Conservation (phyloP, 2,113 vertebrate genomes). For the Hystrix brachyura region DNA sequence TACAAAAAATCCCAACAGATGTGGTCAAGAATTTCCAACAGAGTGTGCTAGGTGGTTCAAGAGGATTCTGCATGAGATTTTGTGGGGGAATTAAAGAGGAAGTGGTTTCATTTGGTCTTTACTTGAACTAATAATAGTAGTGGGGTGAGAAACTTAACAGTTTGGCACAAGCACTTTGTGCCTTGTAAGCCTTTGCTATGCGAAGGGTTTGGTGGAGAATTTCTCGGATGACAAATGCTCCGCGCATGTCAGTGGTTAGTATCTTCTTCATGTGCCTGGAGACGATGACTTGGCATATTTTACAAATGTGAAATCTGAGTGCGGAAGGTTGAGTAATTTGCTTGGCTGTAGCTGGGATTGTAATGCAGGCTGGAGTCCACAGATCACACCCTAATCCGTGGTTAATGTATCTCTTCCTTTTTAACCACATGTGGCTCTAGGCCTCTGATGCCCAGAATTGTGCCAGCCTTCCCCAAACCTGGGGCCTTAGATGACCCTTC, state of each 20-base stretch:
- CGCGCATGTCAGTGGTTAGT: not conserved
- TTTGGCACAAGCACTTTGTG: not conserved
- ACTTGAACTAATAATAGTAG: not conserved
- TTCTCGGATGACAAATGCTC: not conserved
- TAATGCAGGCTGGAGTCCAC: not conserved
- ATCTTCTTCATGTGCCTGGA: not conserved
- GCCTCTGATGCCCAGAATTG: not conserved
- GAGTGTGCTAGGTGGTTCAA: not conserved
- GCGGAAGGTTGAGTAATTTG: not conserved
- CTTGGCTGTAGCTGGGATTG: not conserved
- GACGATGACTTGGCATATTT: not conserved
- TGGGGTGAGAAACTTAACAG: rapidly evolving
- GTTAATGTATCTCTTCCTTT: not conserved
- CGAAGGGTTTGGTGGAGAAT: not conserved
- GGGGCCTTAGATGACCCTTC: not conserved
- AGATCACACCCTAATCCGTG: not conserved
- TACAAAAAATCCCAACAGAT: not conserved
- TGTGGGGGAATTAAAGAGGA: not conserved
- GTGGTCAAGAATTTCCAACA: conserved; percentile 1
- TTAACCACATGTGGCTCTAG: not conserved
- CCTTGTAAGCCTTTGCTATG: not conserved
- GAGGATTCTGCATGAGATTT: not conserved
- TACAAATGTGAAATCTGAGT: not conserved
- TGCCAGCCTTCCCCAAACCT: not conserved
- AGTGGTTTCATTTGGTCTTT: not conserved